phyloP scores from a whole-genome alignment of 2,888 invertebrate genomes.

The Hemistola chrysoprasaria region DNA sequence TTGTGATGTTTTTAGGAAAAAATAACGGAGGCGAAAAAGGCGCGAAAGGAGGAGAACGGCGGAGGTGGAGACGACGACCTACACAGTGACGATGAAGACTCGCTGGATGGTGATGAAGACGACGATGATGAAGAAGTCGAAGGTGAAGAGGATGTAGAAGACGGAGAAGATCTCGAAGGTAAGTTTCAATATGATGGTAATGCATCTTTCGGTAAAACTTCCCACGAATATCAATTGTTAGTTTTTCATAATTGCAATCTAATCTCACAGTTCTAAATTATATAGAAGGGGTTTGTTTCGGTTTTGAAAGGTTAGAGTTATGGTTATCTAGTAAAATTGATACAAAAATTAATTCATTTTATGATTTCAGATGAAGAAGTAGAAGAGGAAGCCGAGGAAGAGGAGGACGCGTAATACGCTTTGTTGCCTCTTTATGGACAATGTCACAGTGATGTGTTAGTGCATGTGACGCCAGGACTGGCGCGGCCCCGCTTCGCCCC shows the following conservation, averaged over 20 bases:
- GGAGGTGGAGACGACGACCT: slow-evolving; percentile 84
- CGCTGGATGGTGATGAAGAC: slow-evolving; percentile 82
- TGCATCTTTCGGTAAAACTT: too few relatives aligned
- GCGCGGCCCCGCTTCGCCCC: slow-evolving; percentile 76
- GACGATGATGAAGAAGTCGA: slow-evolving; percentile 84
- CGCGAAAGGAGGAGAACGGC: slow-evolving; percentile 90
- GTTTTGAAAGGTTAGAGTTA: too few relatives aligned
- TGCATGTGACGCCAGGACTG: slow-evolving; percentile 76
- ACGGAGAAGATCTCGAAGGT: slow-evolving; percentile 85
- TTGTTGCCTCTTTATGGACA: slow-evolving; percentile 75
- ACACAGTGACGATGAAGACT: slow-evolving; percentile 85
- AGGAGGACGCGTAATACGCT: slow-evolving; percentile 81
- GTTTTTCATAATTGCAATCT: too few relatives aligned
- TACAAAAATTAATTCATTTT: slow-evolving; percentile 17
- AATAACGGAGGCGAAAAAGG: slow-evolving; percentile 88
- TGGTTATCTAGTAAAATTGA: neutral
- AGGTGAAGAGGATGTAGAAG: slow-evolving; percentile 85
- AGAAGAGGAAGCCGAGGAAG: slow-evolving; percentile 79
- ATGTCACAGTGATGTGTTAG: slow-evolving; percentile 82
- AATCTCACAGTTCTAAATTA: too few relatives aligned
- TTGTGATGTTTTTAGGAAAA: slow-evolving; percentile 82
- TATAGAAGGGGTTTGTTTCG: neutral
- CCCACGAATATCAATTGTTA: too few relatives aligned
- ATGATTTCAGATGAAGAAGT: slow-evolving; percentile 79
- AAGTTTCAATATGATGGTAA: slow-evolving; percentile 30